Conservation (phyloP, 64 coral and sea anemone species). For the Montipora capricornis region DNA sequence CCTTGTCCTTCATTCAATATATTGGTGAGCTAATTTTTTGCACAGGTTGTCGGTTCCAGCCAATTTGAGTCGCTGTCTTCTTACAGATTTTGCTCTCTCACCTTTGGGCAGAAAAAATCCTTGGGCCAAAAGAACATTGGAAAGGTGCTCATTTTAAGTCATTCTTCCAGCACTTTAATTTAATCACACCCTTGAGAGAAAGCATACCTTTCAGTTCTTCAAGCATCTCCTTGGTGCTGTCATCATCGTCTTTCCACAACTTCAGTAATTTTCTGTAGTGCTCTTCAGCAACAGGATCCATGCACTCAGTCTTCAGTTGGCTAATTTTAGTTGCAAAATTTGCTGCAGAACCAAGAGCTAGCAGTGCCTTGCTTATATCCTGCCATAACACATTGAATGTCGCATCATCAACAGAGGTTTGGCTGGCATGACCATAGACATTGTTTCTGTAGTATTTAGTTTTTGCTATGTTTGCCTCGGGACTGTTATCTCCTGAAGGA, state of each 20-base stretch:
- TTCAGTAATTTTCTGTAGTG: constrained; percentile 3
- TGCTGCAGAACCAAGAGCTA: constrained; percentile 16
- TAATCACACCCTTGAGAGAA: too few species aligned
- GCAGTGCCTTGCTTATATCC: constrained; percentile 14
- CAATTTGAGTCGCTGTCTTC: too few species aligned
- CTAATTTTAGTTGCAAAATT: constrained; percentile 2
- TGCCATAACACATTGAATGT: constrained; percentile 43
- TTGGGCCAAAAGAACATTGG: too few species aligned
- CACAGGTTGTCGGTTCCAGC: too few species aligned
- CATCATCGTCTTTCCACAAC: background rate
- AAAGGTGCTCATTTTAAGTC: too few species aligned
- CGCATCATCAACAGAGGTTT: constrained; percentile 10
- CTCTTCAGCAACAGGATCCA: constrained; percentile 49
- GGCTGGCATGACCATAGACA: constrained; percentile 4
- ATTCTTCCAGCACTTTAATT: too few species aligned
- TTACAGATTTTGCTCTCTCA: too few species aligned
- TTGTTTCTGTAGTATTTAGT: constrained; percentile 34
- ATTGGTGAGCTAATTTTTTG: too few species aligned
- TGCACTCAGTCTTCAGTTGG: constrained; percentile 28
- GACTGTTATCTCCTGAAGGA: background rate
- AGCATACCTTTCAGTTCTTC: background rate
- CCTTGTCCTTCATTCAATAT: too few species aligned
- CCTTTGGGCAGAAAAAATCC: too few species aligned
- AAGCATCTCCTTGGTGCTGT: background rate
- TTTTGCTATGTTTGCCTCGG: constrained; percentile 7